A percentile compares a stretch with the other conserved stretches of the same genome.
Conservation (phyloP, 2,797 vertebrate species). For the Danio kyathit region DNA sequence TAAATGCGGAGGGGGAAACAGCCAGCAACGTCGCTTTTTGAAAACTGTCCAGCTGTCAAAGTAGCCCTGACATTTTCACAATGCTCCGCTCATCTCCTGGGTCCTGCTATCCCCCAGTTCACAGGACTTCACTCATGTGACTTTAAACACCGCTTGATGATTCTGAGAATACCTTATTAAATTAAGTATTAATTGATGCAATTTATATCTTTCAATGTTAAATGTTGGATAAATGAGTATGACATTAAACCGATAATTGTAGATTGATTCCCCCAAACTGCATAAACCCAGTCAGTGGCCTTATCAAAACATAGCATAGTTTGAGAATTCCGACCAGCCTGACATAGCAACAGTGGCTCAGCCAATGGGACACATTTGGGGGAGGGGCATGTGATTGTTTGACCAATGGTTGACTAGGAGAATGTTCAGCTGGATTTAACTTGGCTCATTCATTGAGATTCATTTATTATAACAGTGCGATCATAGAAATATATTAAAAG, state of each 20-base stretch:
- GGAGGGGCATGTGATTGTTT: not conserved
- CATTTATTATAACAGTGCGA: too few relatives aligned
- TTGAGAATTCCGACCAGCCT: constrained; percentile 12
- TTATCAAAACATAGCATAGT: constrained; percentile 8
- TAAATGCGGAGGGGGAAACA: constrained; percentile 76
- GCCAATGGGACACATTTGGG: not conserved
- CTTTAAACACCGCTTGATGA: constrained; percentile 10
- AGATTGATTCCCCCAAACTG: not conserved
- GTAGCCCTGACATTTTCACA: constrained; percentile 84
- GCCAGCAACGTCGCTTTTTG: constrained; percentile 79
- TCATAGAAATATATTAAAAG: too few relatives aligned
- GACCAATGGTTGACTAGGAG: not conserved
- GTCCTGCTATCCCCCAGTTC: constrained; percentile 70
- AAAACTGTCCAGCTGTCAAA: constrained; percentile 88
- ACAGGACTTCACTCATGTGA: constrained; percentile 58
- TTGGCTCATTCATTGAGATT: too few relatives aligned
- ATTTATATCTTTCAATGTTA: too few relatives aligned
- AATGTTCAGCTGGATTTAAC: not conserved
- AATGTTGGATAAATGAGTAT: too few relatives aligned
- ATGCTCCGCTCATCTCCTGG: constrained; percentile 68
- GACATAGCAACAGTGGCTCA: constrained; percentile 9
- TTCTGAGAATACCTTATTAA: not conserved
- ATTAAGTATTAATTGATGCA: not conserved
- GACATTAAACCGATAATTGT: too few relatives aligned
- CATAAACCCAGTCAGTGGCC: not conserved